Evolutionary conservation across 2,797 vertebrate species (phyloP), one percentile per base, ranked within the genome.

Genomic region (Enteromius mattozi): DNA sequence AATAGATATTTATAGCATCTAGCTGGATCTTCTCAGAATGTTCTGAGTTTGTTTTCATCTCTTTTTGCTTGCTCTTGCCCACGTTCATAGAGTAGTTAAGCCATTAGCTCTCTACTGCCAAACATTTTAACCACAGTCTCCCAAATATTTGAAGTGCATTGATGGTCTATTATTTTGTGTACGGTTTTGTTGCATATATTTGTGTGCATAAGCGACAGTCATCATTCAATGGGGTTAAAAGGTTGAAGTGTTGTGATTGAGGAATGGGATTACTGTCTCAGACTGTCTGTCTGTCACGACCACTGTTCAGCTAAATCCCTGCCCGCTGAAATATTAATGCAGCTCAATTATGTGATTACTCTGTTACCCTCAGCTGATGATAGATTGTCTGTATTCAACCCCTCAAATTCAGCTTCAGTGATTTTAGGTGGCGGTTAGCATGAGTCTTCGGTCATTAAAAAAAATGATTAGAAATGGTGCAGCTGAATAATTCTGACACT

Each of bases 331-430:
- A 92, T 92, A 92, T 92, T 91, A 92, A 93, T 90, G 88, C 86
- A 86, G 82, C 80, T 86, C 89, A 93, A 92, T 94, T 93, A 92
- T 92, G 90, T 89, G 90, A 93, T 93, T 92, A 92, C 86, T 89
- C 82, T 49, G 81, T 87, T 49, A 85, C 88, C 56, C 69, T 91
- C 90, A 88, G 88, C 86, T 78, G 87, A 71, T 88, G 86, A 89
- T 89, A 83, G 89, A 89, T 88, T 80, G 75, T 65, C 76, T 27
- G 63, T 76, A 65, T 81, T 66, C 68, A 63, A 37, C 35, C 49
- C 77, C 54, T 82, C 59, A 33, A 49, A 78, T 54, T 82, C 54
- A 81, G 27, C n/a, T n/a, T 65, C 21, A 69, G 76, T 85, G 79
- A 86, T 70, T 86, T 54, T 37, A 78, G 42, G 27, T 40, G 79